Conservation (phyloP, 2,797 vertebrate species). For the Limosa lapponica region DNA sequence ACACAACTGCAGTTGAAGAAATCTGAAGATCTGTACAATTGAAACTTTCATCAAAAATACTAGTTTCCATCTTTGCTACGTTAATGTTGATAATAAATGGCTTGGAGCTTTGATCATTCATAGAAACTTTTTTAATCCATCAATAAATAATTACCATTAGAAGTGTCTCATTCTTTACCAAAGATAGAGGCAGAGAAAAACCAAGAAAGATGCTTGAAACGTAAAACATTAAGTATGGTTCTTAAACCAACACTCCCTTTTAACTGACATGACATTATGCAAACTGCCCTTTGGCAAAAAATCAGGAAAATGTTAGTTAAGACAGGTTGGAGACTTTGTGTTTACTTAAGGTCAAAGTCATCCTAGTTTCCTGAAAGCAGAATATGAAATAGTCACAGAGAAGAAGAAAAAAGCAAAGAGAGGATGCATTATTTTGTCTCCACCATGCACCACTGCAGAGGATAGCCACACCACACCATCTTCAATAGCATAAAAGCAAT, state of each 20-base stretch:
- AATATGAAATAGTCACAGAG: neutral
- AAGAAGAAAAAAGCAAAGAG: neutral
- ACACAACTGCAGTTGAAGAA: neutral
- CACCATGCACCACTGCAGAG: neutral
- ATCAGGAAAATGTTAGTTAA: neutral
- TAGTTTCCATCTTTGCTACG: neutral
- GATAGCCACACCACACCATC: neutral
- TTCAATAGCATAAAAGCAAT: neutral
- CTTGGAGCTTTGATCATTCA: neutral
- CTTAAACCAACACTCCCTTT: neutral
- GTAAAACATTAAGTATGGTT: neutral
- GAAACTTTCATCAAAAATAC: neutral
- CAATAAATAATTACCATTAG: neutral
- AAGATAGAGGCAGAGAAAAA: neutral
- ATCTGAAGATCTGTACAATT: neutral
- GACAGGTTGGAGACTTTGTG: neutral
- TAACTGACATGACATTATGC: neutral
- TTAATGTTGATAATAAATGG: neutral
- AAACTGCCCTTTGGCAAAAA: neutral
- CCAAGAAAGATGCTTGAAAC: neutral
- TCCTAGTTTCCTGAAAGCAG: neutral
- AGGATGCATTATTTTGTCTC: neutral
- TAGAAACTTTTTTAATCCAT: neutral
- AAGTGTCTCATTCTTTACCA: neutral
- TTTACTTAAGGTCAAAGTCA: neutral